Percentiles rank a stretch among this genome's conserved stretches.
phyloP scores from a whole-genome alignment of 2,797 vertebrate genomes.

The Natrix natrix region DNA sequence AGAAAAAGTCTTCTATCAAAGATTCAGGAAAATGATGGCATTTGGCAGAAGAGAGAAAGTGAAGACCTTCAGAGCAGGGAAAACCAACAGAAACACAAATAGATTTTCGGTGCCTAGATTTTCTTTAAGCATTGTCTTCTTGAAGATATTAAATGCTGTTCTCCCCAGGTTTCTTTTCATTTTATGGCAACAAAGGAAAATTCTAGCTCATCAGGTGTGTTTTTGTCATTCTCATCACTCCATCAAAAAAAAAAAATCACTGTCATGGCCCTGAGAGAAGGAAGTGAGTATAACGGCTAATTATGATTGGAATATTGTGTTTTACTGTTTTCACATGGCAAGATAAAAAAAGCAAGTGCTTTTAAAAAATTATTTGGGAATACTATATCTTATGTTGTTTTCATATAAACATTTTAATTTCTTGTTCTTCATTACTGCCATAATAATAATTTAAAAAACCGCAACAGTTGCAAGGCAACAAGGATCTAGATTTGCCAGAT shows the following conservation, averaged over 20 bases:
- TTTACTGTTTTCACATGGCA: not conserved
- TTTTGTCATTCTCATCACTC: constrained; percentile 12
- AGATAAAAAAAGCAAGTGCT: not conserved
- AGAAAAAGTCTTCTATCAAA: not conserved
- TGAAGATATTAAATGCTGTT: constrained; percentile 5
- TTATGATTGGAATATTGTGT: constrained; percentile 10
- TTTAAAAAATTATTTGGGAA: not conserved
- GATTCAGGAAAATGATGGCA: constrained; percentile 3
- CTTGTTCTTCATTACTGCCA: not conserved
- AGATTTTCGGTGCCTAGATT: not conserved
- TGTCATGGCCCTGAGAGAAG: not conserved
- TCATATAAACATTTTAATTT: not conserved
- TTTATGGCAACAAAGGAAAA: constrained; percentile 21
- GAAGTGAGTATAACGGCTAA: not conserved
- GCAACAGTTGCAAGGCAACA: not conserved
- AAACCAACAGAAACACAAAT: not conserved
- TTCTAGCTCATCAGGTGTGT: not conserved
- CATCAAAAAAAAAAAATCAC: not conserved
- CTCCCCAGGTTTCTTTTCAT: not conserved
- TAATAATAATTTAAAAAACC: not conserved
- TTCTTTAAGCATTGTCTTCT: constrained; percentile 17
- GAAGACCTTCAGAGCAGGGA: not conserved
- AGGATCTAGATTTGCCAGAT: not conserved
- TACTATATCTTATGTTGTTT: not conserved
- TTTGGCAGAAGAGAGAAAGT: not conserved